Conservation (phyloP, 35 echinoderm and acorn worm species). For the Strongylocentrotus purpuratus region DNA sequence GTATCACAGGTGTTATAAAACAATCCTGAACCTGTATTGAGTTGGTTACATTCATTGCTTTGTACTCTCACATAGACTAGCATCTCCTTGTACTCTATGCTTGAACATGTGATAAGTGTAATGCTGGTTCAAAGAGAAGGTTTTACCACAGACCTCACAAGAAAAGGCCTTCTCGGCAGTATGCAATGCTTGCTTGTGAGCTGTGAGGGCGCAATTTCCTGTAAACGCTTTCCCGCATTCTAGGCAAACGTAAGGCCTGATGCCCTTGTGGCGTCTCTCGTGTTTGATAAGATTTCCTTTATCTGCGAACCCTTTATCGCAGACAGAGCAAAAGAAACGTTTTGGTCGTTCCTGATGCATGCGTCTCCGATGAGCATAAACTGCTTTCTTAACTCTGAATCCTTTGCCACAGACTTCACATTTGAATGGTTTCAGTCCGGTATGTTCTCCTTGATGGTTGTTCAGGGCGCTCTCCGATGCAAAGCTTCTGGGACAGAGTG, state of each 20-base stretch:
- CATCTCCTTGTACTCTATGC: neutral
- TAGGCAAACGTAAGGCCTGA: conserved; percentile 64
- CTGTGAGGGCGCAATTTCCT: conserved; percentile 70
- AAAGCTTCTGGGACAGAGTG: neutral
- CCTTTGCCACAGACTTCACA: conserved; percentile 29
- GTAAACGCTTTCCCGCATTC: conserved; percentile 76
- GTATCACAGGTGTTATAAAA: too few species aligned
- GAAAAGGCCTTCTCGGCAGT: conserved; percentile 52
- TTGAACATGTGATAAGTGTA: conserved; percentile 22
- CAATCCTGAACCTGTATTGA: too few species aligned
- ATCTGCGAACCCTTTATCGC: conserved; percentile 37
- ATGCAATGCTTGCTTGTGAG: conserved; percentile 59
- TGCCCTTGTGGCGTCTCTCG: conserved; percentile 42
- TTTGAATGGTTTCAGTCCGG: conserved; percentile 33
- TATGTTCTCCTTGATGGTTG: conserved; percentile 29
- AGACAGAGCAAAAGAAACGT: conserved; percentile 39
- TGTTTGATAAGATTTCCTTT: conserved; percentile 34
- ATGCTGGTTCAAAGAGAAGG: conserved; percentile 48
- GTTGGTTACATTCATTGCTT: too few species aligned
- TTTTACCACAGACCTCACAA: conserved; percentile 56
- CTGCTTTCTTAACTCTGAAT: conserved; percentile 30
- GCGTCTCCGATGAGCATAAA: neutral
- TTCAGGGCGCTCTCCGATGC: conserved; percentile 2
- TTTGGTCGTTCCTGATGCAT: neutral
- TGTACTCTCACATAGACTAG: neutral